Percentiles rank a stretch among this genome's conserved stretches.
Evolutionary conservation across 2,888 invertebrate genomes (phyloP).

Genomic region (Ganaspis brasiliensis): DNA sequence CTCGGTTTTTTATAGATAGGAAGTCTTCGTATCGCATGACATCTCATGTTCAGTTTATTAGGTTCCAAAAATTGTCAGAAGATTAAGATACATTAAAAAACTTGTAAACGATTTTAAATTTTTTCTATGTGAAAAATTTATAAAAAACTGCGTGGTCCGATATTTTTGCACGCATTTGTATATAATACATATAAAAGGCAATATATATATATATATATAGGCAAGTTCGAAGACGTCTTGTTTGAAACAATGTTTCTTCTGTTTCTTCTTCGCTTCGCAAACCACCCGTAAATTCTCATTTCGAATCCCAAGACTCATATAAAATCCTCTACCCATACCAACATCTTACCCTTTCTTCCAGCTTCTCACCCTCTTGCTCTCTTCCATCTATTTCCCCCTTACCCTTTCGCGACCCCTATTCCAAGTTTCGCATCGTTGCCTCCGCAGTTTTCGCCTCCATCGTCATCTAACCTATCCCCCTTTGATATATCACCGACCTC

Average conservation of each 20-base stretch:
- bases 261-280: slow-evolving; percentile 65
- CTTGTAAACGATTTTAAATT: too few species aligned
- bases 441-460: slow-evolving; percentile 55
- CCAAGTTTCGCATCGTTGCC: slow-evolving; percentile 52
- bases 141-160: too few species aligned
- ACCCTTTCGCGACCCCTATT: slow-evolving; percentile 62
- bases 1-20: too few species aligned
- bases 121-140: too few species aligned
- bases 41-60: too few species aligned
- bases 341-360: slow-evolving; percentile 62
- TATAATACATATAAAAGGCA: too few species aligned
- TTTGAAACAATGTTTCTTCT: slow-evolving; percentile 78
- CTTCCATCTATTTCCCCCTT: slow-evolving; percentile 54
- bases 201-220: too few species aligned
- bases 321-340: slow-evolving; percentile 70
- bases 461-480: slow-evolving; percentile 68
- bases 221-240: slow-evolving; percentile 74
- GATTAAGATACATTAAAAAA: too few species aligned
- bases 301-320: slow-evolving; percentile 78
- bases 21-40: too few species aligned
- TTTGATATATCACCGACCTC: slow-evolving; percentile 72
- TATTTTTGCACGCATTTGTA: too few species aligned
- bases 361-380: slow-evolving; percentile 27
- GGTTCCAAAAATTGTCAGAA: too few species aligned
- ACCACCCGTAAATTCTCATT: slow-evolving; percentile 79